These are phyloP conservation scores for Anastrepha ludens DNA, from an alignment of 1,140 invertebrate species.

Conservation along the genomic window DNA sequence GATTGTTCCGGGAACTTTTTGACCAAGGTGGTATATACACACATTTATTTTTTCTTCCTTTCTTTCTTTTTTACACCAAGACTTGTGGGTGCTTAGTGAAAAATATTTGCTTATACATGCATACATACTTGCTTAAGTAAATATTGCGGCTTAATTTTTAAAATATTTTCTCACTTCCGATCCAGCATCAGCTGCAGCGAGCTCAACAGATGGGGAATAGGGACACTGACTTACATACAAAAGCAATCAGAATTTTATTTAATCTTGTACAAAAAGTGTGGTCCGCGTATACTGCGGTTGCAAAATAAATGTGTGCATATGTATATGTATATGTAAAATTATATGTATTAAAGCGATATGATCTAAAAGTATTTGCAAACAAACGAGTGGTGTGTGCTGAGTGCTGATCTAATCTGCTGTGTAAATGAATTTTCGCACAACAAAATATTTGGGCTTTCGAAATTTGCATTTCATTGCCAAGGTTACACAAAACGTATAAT, in stretches of 20 bases:
- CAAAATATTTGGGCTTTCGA: slow-evolving; percentile 11
- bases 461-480: slow-evolving; percentile 43
- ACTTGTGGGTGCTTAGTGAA: background rate
- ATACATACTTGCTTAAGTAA: background rate
- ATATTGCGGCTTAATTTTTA: background rate
- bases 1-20: too few species aligned
- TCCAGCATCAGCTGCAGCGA: background rate
- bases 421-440: slow-evolving; percentile 4
- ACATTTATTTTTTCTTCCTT: too few species aligned
- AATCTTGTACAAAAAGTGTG: background rate
- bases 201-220: background rate
- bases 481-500: background rate
- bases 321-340: background rate
- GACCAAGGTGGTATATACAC: too few species aligned
- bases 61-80: too few species aligned
- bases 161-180: background rate
- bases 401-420: slow-evolving; percentile 15
- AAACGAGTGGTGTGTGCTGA: background rate
- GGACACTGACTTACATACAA: background rate
- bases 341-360: background rate
- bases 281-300: background rate
- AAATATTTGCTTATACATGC: background rate
- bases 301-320: background rate
- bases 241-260: background rate
- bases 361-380: slow-evolving; percentile 26